Conservation (phyloP, 2,797 vertebrate species). For the Vespertilio murinus region DNA sequence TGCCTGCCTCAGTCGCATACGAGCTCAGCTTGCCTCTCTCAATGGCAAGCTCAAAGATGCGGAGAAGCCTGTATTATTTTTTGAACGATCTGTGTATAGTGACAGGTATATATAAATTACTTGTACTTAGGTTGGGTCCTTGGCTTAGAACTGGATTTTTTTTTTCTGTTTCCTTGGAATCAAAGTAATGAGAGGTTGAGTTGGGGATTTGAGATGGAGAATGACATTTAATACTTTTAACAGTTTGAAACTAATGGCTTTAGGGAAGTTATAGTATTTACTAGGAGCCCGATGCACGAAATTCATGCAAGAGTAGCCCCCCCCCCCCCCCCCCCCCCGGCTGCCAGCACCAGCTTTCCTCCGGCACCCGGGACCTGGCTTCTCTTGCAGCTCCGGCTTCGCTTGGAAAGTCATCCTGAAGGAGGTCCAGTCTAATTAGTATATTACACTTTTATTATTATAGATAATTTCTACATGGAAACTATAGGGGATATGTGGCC, state of each 20-base stretch:
- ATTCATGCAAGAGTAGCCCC: too few species aligned
- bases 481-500: not conserved
- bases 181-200: not conserved
- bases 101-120: conserved; percentile 88
- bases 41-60: conserved; percentile 85
- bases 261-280: not conserved
- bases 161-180: not conserved
- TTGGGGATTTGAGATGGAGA: conserved; percentile 26
- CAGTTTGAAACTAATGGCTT: not conserved
- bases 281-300: too few species aligned
- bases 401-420: too few species aligned
- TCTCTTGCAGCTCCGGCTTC: too few species aligned
- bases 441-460: too few species aligned
- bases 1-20: conserved; percentile 93
- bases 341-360: too few species aligned
- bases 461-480: not conserved
- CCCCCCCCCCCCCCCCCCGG: too few species aligned
- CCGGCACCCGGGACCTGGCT: too few species aligned
- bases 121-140: conserved; percentile 2
- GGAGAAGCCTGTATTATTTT: conserved; percentile 91
- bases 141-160: not conserved
- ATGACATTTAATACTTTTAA: conserved; percentile 2
- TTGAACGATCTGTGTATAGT: conserved; percentile 95
- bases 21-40: conserved; percentile 89
- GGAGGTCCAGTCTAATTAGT: too few species aligned